Percentiles rank a stretch among this genome's conserved stretches.
These are phyloP conservation scores for Ophiodon elongatus DNA, from an alignment of 2,113 vertebrate species.

Conservation along the genomic window DNA sequence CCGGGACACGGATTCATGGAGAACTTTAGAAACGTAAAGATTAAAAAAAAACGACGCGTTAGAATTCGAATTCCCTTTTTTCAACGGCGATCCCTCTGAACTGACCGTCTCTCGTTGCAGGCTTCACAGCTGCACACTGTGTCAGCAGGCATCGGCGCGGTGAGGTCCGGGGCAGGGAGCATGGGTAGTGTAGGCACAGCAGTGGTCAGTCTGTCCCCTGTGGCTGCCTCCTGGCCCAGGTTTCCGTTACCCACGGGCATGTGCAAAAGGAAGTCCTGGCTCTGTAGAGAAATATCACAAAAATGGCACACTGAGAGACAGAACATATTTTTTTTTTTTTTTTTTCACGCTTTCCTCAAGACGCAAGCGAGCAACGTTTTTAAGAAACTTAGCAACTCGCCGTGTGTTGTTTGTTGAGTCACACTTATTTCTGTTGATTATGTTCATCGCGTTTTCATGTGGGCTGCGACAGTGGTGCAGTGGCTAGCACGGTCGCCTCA, in stretches of 20 bases:
- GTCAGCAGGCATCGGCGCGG: constrained; percentile 85
- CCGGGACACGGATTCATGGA: background rate
- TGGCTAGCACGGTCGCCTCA: no score
- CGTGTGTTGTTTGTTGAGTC: background rate
- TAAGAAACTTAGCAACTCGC: background rate
- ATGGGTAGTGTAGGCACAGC: constrained; percentile 88
- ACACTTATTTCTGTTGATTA: background rate
- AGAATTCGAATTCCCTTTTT: background rate
- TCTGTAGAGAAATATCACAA: constrained; percentile 77
- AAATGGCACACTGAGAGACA: constrained; percentile 4
- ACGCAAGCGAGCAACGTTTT: background rate
- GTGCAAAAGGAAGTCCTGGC: constrained; percentile 95
- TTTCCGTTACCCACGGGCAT: constrained; percentile 90
- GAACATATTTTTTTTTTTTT: background rate
- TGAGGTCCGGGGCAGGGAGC: constrained; percentile 88
- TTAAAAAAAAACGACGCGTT: background rate
- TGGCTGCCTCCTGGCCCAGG: constrained; percentile 86
- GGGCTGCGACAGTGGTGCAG: background rate
- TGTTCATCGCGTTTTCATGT: no score
- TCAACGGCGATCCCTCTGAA: background rate
- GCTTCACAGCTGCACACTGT: constrained; percentile 92
- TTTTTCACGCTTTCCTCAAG: background rate
- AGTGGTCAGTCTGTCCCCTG: constrained; percentile 86
- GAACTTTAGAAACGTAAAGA: background rate
- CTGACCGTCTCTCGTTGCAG: constrained; percentile 94